Conservation (phyloP, 2,888 invertebrate genomes). For the Torymus tubicola region DNA sequence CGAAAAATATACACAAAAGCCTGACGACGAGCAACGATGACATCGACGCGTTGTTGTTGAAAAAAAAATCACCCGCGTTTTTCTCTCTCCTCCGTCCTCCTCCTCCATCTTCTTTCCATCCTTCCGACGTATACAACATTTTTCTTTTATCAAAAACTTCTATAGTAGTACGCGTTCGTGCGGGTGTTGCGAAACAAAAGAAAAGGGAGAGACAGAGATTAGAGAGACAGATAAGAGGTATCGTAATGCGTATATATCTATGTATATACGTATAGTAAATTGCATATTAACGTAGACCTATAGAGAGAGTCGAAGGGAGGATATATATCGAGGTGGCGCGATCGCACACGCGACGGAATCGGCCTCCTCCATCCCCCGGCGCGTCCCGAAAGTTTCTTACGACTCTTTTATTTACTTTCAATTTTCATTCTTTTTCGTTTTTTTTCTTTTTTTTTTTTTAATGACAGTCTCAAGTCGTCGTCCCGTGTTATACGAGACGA, state of each 20-base stretch:
- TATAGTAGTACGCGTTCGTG: constrained; percentile 21
- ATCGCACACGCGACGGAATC: no score
- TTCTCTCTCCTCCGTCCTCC: constrained; percentile 29
- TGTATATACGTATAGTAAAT: constrained; percentile 3
- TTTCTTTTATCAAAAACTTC: constrained; percentile 26
- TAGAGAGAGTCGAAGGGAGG: no score
- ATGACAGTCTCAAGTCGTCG: constrained; percentile 56
- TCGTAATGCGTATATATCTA: constrained; percentile 47
- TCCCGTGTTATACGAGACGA: constrained; percentile 29
- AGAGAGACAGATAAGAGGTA: constrained; percentile 49
- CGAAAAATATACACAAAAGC: no score
- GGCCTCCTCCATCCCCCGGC: no score
- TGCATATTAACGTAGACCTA: no score
- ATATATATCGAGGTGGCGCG: no score
- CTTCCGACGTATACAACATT: neutral
- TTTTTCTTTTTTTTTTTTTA: constrained; percentile 31
- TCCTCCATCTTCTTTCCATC: constrained; percentile 16
- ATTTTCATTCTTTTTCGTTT: neutral
- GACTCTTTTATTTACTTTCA: no score
- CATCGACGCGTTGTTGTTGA: neutral
- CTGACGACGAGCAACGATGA: no score
- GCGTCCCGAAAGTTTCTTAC: no score
- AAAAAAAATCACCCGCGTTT: constrained; percentile 28
- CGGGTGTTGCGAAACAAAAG: no score
- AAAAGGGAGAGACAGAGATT: no score